Evolutionary conservation across 2,888 invertebrate genomes (phyloP), one percentile per base, ranked within the genome.

Genomic region (Lydus trimaculatus): DNA sequence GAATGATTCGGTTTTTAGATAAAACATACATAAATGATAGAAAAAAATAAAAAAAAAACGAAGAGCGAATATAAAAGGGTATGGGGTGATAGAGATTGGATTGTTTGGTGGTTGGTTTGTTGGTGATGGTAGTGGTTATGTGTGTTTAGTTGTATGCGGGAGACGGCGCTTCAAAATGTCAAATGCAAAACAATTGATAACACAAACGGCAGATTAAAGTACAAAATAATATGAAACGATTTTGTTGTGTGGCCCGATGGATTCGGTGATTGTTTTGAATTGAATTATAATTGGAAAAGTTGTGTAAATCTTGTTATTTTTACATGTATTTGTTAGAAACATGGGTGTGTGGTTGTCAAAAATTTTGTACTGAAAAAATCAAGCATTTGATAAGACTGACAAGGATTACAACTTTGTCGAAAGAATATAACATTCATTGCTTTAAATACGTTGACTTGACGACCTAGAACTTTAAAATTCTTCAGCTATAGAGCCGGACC

Each of bases 161-260:
- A 52, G 52, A 43, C 13, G 36, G 52, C 66, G 61, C 70, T 70
- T 66, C 56, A 61, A 63, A 64, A 31, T 67, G 70, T 70, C 70
- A 70, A 61, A 48, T 39, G 63, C 70, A 70, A 65, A 59, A 65
- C 65, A 58, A 65, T 65, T 65, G 65, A 65, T 65, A 65, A 65
- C 65, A 65, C 65, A 65, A 65, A 39, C 58, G 65, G 58, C 65
- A 58, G 65, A 65, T 59, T 65, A 65, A 65, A 65, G 65, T 65
- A 59, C 61, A 61, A 61, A 61, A 36, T 52, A 52, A 52, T 61
- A 61, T 61, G 61, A 61, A 61, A 61, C 17, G 61, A 61, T 23
- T 61, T 33, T 39, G 52, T 52, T 52, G 52, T 52, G 52, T 31
- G 61, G 61, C 36, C 61, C 61, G 61, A 61, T 61, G 33, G 52